Evolutionary conservation across 2,888 invertebrate species (phyloP).

Genomic region (Cheilosia grossa): DNA sequence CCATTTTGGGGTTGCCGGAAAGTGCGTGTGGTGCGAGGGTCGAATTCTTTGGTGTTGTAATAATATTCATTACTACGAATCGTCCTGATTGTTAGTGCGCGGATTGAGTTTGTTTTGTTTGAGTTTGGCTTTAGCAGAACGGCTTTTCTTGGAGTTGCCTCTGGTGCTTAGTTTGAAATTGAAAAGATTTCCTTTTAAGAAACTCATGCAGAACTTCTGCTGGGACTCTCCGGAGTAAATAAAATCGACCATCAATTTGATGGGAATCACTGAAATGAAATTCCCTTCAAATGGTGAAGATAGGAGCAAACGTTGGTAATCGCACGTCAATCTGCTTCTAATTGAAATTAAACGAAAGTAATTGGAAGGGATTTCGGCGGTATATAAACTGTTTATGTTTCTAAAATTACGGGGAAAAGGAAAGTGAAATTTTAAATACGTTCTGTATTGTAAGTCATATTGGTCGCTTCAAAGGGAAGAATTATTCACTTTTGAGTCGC

Average conservation of each 20-base stretch:
- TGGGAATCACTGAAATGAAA: constrained; percentile 26
- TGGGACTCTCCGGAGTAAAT: constrained; percentile 27
- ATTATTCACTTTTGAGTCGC: no score
- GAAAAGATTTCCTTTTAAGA: constrained; percentile 29
- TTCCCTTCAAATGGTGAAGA: not conserved
- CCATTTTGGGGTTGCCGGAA: not conserved
- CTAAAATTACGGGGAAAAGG: no score
- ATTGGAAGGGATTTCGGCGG: no score
- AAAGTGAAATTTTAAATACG: no score
- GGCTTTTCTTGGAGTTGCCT: not conserved
- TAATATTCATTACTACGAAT: constrained; percentile 21
- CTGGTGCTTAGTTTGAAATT: constrained; percentile 19
- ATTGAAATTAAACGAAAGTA: no score
- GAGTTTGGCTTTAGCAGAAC: constrained; percentile 10
- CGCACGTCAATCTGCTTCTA: no score
- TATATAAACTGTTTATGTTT: no score
- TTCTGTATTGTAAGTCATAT: no score
- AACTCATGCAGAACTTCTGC: constrained; percentile 10
- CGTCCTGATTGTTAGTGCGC: constrained; percentile 21
- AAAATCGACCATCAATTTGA: constrained; percentile 26
- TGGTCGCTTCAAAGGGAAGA: no score
- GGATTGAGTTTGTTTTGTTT: constrained; percentile 25
- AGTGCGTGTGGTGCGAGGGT: not conserved
- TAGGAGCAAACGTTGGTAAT: no score
- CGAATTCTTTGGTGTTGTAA: not conserved